A percentile compares a stretch with the other conserved stretches of the same genome.
These are phyloP conservation scores for Eucera pruinosa DNA, from an alignment of 2,888 invertebrate species.

Conservation along the genomic window DNA sequence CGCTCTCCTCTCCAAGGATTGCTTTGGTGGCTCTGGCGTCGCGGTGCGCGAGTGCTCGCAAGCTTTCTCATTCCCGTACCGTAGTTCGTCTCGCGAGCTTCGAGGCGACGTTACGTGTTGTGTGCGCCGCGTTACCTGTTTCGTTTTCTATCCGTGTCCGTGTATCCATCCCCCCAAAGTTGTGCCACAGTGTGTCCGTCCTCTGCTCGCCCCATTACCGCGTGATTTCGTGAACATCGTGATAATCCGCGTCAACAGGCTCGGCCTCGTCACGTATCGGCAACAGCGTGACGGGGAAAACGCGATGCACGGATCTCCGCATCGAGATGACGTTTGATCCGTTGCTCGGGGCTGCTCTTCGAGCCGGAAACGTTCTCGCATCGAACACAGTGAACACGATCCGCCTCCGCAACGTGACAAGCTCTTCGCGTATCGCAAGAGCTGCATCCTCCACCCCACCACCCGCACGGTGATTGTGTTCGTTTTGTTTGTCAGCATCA, in stretches of 20 bases:
- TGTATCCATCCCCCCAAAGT: conserved; percentile 1
- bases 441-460: too few species aligned
- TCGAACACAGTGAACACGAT: conserved; percentile 23
- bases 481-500: conserved; percentile 31
- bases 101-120: conserved; percentile 73
- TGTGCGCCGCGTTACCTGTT: conserved; percentile 46
- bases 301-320: conserved; percentile 9
- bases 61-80: conserved; percentile 79
- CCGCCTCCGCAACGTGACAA: conserved; percentile 22
- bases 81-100: conserved; percentile 81
- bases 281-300: conserved; percentile 22
- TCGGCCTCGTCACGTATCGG: neutral
- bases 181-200: conserved; percentile 39
- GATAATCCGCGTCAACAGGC: neutral
- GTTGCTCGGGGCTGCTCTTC: conserved; percentile 17
- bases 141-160: conserved; percentile 16
- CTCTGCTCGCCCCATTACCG: too few species aligned
- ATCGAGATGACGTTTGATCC: conserved; percentile 42
- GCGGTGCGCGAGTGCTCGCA: conserved; percentile 75
- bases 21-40: conserved; percentile 78
- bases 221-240: neutral
- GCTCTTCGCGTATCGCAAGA: neutral
- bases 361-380: conserved; percentile 15
- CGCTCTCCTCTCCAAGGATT: conserved; percentile 56
- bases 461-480: conserved; percentile 33